Evolutionary conservation across 2,797 vertebrate genomes (phyloP).

Genomic region (Margarornis squamiger): DNA sequence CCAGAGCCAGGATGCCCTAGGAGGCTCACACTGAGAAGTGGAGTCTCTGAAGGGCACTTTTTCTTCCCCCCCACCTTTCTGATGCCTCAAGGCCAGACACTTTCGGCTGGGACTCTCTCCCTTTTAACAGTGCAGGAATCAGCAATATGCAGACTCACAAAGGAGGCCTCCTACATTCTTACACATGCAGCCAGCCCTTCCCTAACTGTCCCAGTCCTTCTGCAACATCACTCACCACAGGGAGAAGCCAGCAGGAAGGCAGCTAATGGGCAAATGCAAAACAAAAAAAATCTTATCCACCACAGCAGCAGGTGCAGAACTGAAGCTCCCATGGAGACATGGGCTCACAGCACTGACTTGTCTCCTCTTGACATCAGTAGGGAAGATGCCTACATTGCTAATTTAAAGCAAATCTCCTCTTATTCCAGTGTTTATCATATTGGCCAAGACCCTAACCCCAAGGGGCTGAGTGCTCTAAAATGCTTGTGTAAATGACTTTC

Average conservation of each 20-base stretch:
- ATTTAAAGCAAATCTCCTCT: background rate
- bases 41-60: background rate
- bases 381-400: background rate
- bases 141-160: background rate
- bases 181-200: background rate
- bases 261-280: background rate
- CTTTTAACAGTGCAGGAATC: background rate
- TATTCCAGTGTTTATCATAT: background rate
- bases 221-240: background rate
- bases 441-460: background rate
- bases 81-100: background rate
- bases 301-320: background rate
- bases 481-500: background rate
- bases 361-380: background rate
- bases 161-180: background rate
- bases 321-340: background rate
- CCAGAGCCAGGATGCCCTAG: background rate
- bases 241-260: background rate
- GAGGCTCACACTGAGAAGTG: background rate
- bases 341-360: background rate
- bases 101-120: background rate
- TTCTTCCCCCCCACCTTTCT: background rate
- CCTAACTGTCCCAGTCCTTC: background rate
- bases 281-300: background rate
- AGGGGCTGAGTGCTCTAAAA: background rate